Evolutionary conservation across 37 sponge, comb jelly and placozoan species (phyloP).

Genomic region (Halichondria panicea): DNA sequence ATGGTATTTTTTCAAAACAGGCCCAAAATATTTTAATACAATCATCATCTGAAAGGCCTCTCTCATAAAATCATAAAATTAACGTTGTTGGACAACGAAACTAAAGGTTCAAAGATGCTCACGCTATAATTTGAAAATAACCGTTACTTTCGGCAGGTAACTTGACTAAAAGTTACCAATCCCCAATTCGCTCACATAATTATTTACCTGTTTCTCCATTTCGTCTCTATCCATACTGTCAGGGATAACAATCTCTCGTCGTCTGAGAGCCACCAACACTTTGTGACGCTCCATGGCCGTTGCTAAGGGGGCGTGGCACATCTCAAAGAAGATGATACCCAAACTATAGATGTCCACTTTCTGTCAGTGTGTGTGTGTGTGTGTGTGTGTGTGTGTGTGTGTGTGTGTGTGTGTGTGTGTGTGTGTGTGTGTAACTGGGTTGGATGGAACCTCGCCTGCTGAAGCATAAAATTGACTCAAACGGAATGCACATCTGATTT

Average conservation of each 20-base stretch:
- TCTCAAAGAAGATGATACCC: conserved; percentile 97
- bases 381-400: too few relatives aligned
- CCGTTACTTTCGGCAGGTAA: too few relatives aligned
- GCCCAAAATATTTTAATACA: too few relatives aligned
- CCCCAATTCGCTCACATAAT: too few relatives aligned
- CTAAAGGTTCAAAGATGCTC: too few relatives aligned
- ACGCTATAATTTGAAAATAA: too few relatives aligned
- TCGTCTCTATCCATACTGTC: conserved; percentile 28
- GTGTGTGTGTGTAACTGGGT: too few relatives aligned
- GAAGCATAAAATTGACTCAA: too few relatives aligned
- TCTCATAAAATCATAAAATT: not conserved
- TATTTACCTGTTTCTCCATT: conserved; percentile 33
- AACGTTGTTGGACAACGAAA: not conserved
- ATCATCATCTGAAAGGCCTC: too few relatives aligned
- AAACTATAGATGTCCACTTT: conserved; percentile 97
- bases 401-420: conserved; percentile 13
- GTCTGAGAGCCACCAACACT: conserved; percentile 54
- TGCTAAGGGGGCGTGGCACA: conserved; percentile 76
- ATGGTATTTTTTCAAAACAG: too few relatives aligned
- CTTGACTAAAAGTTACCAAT: too few relatives aligned
- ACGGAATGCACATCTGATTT: not conserved
- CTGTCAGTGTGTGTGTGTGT: conserved; percentile 31
- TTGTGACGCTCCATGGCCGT: conserved; percentile 81
- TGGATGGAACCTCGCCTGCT: too few relatives aligned
- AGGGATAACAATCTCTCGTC: conserved; percentile 38